Conservation (phyloP, 2,113 vertebrate species). For the Hyperopisus bebe region DNA sequence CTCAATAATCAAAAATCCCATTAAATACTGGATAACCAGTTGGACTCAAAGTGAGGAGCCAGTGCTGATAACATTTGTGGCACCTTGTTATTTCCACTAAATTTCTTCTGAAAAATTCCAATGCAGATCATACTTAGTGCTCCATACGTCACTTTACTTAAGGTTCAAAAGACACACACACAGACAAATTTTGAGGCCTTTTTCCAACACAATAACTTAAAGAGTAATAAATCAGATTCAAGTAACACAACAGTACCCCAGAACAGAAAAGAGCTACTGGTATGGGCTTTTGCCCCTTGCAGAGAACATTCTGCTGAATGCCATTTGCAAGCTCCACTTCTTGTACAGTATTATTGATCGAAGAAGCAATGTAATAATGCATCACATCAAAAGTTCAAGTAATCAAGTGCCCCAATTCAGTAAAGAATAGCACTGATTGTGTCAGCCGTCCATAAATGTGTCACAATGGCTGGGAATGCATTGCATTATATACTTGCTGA, state of each 20-base stretch:
- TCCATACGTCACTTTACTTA: background rate
- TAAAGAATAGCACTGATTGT: background rate
- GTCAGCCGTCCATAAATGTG: background rate
- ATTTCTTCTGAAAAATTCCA: background rate
- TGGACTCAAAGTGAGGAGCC: background rate
- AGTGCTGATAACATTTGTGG: background rate
- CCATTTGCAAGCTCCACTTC: background rate
- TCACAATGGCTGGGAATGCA: background rate
- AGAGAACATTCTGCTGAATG: background rate
- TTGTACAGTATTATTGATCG: background rate
- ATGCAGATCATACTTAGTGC: background rate
- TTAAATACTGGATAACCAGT: background rate
- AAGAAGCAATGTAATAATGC: background rate
- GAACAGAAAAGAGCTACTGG: background rate
- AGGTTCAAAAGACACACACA: background rate
- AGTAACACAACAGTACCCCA: background rate
- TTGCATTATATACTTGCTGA: background rate
- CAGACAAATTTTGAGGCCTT: background rate
- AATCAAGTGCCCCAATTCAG: background rate
- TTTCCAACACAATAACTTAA: background rate
- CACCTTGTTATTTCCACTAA: background rate
- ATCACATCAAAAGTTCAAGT: background rate
- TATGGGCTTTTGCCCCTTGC: background rate
- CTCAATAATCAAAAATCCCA: conserved; percentile 4
- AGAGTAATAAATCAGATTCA: background rate